phyloP scores from a whole-genome alignment of 2,888 invertebrate species.

The Eurois occulta region DNA sequence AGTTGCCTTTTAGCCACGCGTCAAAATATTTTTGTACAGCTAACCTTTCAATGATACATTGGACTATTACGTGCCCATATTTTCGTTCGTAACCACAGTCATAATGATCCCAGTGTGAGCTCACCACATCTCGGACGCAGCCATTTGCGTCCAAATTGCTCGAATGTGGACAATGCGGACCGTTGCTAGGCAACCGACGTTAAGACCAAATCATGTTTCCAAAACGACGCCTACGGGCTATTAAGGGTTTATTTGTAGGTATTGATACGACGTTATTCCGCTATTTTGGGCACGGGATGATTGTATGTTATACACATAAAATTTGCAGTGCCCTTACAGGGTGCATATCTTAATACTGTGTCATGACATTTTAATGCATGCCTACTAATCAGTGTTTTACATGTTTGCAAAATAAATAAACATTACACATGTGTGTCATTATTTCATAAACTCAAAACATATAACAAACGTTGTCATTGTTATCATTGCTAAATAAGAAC shows the following conservation, averaged over 20 bases:
- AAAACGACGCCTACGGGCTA: slow-evolving; percentile 46
- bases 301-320: slow-evolving; percentile 23
- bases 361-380: no score
- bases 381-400: no score
- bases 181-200: slow-evolving; percentile 66
- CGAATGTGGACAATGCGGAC: slow-evolving; percentile 55
- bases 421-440: background rate
- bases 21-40: background rate
- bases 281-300: slow-evolving; percentile 17
- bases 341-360: background rate
- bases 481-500: no score
- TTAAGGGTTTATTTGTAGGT: slow-evolving; percentile 52
- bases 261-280: slow-evolving; percentile 50
- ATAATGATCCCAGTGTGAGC: slow-evolving; percentile 48
- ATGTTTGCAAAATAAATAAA: no score
- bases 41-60: background rate
- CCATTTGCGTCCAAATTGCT: slow-evolving; percentile 72
- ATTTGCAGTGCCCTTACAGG: no score
- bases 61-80: background rate
- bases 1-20: background rate
- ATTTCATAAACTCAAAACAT: background rate
- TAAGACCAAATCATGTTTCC: slow-evolving; percentile 61
- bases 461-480: background rate
- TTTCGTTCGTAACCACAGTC: slow-evolving; percentile 24
- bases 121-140: slow-evolving; percentile 56